Conservation (phyloP, 2,797 vertebrate species). For the Xerus rutilus region DNA sequence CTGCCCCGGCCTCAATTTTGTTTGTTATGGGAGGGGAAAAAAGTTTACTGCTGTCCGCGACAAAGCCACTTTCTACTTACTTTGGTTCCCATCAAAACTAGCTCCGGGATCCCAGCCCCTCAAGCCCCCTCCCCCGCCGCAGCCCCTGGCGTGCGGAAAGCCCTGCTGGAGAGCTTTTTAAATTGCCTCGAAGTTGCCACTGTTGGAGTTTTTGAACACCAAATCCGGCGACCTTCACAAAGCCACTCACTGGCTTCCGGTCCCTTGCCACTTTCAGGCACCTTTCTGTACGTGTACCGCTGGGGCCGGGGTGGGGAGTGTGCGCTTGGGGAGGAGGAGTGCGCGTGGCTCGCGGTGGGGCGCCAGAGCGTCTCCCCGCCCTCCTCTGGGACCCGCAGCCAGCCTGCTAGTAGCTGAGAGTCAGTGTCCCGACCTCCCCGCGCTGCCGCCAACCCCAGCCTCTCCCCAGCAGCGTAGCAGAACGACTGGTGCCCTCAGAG, state of each 20-base stretch:
- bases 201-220: not conserved
- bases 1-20: not conserved
- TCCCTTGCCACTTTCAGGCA: not conserved
- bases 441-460: rapidly evolving
- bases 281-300: not conserved
- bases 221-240: not conserved
- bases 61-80: not conserved
- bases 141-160: not conserved
- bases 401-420: rapidly evolving
- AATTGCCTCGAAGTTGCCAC: not conserved
- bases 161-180: not conserved
- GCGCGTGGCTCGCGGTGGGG: rapidly evolving
- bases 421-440: rapidly evolving
- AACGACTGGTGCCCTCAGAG: not conserved
- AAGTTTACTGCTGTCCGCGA: not conserved
- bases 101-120: not conserved
- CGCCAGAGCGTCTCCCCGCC: rapidly evolving
- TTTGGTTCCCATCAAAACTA: not conserved
- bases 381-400: not conserved
- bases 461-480: not conserved
- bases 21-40: not conserved
- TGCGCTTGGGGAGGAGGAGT: rapidly evolving
- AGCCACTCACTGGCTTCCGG: not conserved
- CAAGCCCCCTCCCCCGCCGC: not conserved
- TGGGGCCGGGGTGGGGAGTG: rapidly evolving